Percentiles rank a stretch among this genome's conserved stretches.
These are phyloP conservation scores for Babylonia areolata DNA, from an alignment of 1,140 invertebrate genomes.

Conservation along the genomic window DNA sequence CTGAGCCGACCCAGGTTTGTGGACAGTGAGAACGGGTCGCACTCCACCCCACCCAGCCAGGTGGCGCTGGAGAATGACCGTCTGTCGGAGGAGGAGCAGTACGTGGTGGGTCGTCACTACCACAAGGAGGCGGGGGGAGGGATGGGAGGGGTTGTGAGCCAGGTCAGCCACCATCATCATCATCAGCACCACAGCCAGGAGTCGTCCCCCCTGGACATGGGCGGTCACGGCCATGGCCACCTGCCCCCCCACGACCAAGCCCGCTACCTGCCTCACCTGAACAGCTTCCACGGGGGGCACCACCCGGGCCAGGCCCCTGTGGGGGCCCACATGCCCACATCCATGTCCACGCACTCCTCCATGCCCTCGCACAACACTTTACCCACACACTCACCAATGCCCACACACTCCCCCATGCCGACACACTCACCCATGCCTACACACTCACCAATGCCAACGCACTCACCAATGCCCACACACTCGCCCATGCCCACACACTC, in stretches of 20 bases:
- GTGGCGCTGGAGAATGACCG: not conserved
- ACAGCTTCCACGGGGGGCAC: not conserved
- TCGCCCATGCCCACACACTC: not conserved
- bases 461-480: not conserved
- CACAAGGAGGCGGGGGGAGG: not conserved
- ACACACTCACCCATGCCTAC: not conserved
- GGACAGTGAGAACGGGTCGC: not conserved
- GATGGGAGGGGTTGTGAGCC: not conserved
- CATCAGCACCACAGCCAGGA: not conserved
- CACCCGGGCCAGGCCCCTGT: not conserved
- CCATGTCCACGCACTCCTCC: not conserved
- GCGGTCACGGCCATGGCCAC: not conserved
- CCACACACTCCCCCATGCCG: not conserved
- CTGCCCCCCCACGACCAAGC: not conserved
- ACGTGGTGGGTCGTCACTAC: not conserved
- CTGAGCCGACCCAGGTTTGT: not conserved
- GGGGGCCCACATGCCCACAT: no score
- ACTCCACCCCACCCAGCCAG: not conserved
- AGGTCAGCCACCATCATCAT: no score
- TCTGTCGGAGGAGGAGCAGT: not conserved
- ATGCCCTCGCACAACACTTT: not conserved
- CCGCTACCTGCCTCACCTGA: not conserved
- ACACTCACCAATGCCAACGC: not conserved
- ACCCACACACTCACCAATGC: not conserved
- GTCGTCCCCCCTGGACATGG: not conserved